Conservation (phyloP, 2,888 invertebrate genomes). For the Drosophila prolongata region DNA sequence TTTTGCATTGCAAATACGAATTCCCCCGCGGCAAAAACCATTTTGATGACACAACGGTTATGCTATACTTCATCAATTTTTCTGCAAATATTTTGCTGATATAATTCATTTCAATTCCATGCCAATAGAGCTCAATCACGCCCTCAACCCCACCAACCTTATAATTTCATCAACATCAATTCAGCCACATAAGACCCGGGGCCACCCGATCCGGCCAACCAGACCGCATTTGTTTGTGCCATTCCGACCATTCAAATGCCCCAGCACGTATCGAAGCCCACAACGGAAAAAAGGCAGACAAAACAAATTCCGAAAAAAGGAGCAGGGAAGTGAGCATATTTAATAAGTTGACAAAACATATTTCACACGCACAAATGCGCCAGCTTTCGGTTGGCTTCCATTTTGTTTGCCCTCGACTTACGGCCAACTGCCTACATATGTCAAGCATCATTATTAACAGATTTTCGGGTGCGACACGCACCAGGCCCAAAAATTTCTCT, state of each 20-base stretch:
- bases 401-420: slow-evolving; percentile 45
- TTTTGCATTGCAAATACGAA: not conserved
- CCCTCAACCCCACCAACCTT: slow-evolving; percentile 36
- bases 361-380: slow-evolving; percentile 77
- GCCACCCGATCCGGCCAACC: slow-evolving; percentile 4
- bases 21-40: not conserved
- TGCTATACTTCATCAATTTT: slow-evolving; percentile 19
- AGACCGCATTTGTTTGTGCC: slow-evolving; percentile 42
- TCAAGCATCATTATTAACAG: slow-evolving; percentile 79
- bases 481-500: slow-evolving; percentile 34
- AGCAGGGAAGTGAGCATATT: slow-evolving; percentile 68
- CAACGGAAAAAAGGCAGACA: slow-evolving; percentile 16
- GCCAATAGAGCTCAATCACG: slow-evolving; percentile 38
- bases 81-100: slow-evolving; percentile 36
- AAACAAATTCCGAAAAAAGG: slow-evolving; percentile 26
- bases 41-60: slow-evolving; percentile 11
- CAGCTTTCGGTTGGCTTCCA: slow-evolving; percentile 53
- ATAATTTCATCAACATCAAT: slow-evolving; percentile 59
- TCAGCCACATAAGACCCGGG: slow-evolving; percentile 34
- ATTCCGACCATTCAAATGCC: slow-evolving; percentile 53
- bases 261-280: slow-evolving; percentile 55
- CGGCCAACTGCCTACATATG: slow-evolving; percentile 58
- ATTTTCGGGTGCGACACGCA: slow-evolving; percentile 72
- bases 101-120: slow-evolving; percentile 38
- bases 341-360: slow-evolving; percentile 79